phyloP scores from a whole-genome alignment of 2,888 invertebrate species.

The Andrena haemorrhoa region DNA sequence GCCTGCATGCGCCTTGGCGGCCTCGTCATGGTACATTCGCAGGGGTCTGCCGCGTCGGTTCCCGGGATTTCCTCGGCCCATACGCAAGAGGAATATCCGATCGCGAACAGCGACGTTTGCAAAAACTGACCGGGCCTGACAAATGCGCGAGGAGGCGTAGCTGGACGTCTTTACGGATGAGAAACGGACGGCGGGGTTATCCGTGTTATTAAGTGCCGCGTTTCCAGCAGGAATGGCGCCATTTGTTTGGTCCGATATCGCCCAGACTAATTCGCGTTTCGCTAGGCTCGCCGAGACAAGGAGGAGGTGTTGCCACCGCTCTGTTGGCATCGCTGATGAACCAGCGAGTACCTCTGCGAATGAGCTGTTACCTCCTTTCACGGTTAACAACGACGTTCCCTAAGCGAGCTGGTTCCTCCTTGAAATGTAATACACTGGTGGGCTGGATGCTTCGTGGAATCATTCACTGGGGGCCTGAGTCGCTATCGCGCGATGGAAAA shows the following conservation, averaged over 20 bases:
- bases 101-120: slow-evolving; percentile 73
- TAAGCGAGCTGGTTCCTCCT: neutral
- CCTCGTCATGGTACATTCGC: slow-evolving; percentile 23
- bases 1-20: neutral
- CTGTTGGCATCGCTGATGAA: slow-evolving; percentile 21
- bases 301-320: slow-evolving; percentile 31
- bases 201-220: slow-evolving; percentile 69
- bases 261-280: slow-evolving; percentile 55
- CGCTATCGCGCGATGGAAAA: neutral
- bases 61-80: slow-evolving; percentile 28
- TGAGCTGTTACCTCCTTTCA: neutral
- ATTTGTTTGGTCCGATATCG: slow-evolving; percentile 68
- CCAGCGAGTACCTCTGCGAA: neutral
- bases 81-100: slow-evolving; percentile 48
- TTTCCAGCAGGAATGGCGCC: slow-evolving; percentile 68
- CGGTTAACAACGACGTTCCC: neutral
- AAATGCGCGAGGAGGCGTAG: slow-evolving; percentile 67
- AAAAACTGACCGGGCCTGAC: slow-evolving; percentile 74
- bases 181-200: slow-evolving; percentile 61
- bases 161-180: slow-evolving; percentile 71
- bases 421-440: neutral
- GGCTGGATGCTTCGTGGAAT: too few relatives aligned
- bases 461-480: neutral
- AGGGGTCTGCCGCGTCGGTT: neutral
- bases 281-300: slow-evolving; percentile 28